phyloP scores from a whole-genome alignment of 2,797 vertebrate genomes.

The Ctenosaura bakeri region DNA sequence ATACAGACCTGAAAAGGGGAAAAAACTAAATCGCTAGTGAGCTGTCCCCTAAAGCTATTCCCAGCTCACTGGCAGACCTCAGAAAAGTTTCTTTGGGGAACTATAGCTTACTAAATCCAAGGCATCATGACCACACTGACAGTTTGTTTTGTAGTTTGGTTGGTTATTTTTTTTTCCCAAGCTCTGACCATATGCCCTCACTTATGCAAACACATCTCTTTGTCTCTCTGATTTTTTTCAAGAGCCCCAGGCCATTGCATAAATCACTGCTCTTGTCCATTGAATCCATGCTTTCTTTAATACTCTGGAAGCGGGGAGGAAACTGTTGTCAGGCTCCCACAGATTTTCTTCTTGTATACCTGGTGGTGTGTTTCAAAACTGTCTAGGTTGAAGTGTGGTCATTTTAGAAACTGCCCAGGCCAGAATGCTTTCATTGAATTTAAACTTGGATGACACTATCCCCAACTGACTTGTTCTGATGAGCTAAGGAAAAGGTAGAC shows the following conservation, averaged over 20 bases:
- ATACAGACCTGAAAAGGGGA: neutral
- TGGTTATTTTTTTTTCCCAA: too few relatives aligned
- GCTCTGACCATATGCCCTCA: neutral
- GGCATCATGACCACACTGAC: too few relatives aligned
- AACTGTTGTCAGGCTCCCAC: too few relatives aligned
- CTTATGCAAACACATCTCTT: neutral
- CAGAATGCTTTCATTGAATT: neutral
- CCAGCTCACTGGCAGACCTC: neutral
- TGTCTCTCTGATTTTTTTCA: neutral
- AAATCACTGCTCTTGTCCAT: neutral
- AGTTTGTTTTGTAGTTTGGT: too few relatives aligned
- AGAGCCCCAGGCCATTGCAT: neutral
- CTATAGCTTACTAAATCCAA: too few relatives aligned
- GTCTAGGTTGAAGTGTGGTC: neutral
- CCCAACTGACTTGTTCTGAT: neutral
- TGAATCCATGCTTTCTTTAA: neutral
- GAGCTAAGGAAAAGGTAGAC: neutral
- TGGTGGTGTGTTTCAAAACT: neutral
- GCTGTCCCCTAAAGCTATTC: neutral
- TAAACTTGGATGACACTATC: neutral
- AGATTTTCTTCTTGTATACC: neutral
- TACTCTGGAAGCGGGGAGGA: neutral
- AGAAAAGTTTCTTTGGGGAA: neutral
- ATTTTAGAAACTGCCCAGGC: neutral
- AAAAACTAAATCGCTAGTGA: neutral